Conservation (phyloP, 2,797 vertebrate genomes). For the Siniperca undulata region DNA sequence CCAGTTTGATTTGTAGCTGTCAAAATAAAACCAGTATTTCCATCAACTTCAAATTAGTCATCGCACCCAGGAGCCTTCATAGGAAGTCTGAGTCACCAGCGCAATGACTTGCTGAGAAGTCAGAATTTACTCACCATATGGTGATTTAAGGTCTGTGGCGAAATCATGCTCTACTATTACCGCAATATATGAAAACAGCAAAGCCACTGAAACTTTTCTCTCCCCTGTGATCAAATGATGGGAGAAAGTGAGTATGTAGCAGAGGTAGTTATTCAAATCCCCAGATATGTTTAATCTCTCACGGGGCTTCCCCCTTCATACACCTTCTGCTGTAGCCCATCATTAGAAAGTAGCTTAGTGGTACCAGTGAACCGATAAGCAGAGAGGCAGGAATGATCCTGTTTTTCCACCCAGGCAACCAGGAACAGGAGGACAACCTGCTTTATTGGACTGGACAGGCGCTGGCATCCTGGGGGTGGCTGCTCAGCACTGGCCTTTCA, state of each 20-base stretch:
- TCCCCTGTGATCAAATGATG: conserved; percentile 3
- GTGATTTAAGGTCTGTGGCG: conserved; percentile 30
- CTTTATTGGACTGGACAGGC: conserved; percentile 92
- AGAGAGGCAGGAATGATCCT: conserved; percentile 66
- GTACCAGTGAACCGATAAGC: conserved; percentile 56
- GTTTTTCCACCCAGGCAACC: conserved; percentile 72
- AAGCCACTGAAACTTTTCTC: conserved; percentile 34
- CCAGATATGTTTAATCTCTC: conserved; percentile 49
- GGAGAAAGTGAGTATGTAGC: conserved; percentile 54
- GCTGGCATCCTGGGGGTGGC: conserved; percentile 86
- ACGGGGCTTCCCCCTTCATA: conserved; percentile 42
- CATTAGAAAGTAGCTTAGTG: conserved; percentile 49
- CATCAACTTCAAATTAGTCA: conserved; percentile 51
- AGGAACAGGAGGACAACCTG: conserved; percentile 80
- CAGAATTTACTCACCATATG: conserved; percentile 38
- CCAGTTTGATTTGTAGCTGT: conserved; percentile 10
- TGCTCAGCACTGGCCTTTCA: conserved; percentile 86
- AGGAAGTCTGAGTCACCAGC: conserved; percentile 61
- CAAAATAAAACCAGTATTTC: conserved; percentile 25
- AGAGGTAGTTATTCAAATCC: conserved; percentile 57
- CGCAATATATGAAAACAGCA: neutral
- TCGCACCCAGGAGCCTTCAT: conserved; percentile 22
- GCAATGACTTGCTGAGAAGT: conserved; percentile 41
- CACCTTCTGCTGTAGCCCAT: conserved; percentile 27
- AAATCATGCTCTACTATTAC: conserved; percentile 26